Evolutionary conservation across 2,113 vertebrate genomes (phyloP), one percentile per base, ranked within the genome.

Genomic region (Anolis carolinensis): DNA sequence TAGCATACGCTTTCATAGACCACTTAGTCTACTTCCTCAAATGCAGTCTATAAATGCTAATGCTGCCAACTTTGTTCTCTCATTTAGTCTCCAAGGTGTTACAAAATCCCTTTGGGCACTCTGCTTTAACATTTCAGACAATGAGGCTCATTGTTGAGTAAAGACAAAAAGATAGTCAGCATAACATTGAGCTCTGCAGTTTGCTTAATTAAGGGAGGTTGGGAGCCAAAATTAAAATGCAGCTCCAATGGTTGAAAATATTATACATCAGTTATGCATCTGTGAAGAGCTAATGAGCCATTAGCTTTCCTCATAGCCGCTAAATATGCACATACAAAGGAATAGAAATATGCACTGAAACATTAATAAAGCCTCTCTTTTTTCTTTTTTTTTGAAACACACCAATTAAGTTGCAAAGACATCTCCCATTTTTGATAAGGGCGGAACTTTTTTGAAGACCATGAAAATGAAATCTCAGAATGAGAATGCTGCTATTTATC

Each of bases 191-290:
- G 62, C 10, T 81, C 52, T 68, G 82, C 78, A 48, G 79, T 36
- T 39, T 73, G 2, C 39, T 74, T 87, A 82, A 89, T 78, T 16
- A 68, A 27, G 25, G 65, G 30, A 68, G 27, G 39, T 39, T 63
- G n/a, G 78, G 84, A 63, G n/a, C 86, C 6, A 30, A 7, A 63
- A 20, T 87, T 89, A 59, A 89, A 88, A 92, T 75, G 50, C 27
- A 55, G 52, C 67, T 32, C 55, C 3, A 27, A 36, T 85, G 59
- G 68, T 62, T 89, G 87, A 39, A 82, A 88, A 75, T 11, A 32
- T 10, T 78, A 11, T 18, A 4, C 55, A 5, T 82, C 68, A 62
- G 6, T 36, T n/a, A 25, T 32, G 44, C 32, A 76, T 59, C 48
- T 76, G 27, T 68, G 23, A 71, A 80, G 23, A 16, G 84, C 34